Percentiles rank a stretch among this genome's conserved stretches.
Conservation (phyloP, 2,888 invertebrate genomes). For the Phragmatobia fuliginosa region DNA sequence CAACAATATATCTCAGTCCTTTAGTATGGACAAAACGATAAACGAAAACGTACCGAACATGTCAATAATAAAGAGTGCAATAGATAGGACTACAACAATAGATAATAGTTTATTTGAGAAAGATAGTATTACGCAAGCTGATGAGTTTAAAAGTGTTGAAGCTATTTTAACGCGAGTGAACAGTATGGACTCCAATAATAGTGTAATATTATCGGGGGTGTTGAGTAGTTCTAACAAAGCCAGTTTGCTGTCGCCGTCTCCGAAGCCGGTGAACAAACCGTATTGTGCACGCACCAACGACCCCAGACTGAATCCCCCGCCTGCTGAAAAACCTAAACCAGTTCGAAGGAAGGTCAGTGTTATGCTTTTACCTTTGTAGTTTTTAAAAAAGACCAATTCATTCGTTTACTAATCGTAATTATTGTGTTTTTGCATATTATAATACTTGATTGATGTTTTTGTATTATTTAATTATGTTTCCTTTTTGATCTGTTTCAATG, state of each 20-base stretch:
- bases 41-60: constrained; percentile 80
- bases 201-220: constrained; percentile 82
- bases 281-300: constrained; percentile 67
- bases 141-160: constrained; percentile 81
- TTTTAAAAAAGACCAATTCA: not conserved
- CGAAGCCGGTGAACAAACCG: constrained; percentile 60
- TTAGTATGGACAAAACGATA: constrained; percentile 66
- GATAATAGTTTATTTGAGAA: constrained; percentile 79
- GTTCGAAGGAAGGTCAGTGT: constrained; percentile 84
- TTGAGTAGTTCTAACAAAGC: constrained; percentile 68
- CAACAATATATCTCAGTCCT: constrained; percentile 74
- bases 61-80: constrained; percentile 83
- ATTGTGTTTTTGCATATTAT: too few species aligned
- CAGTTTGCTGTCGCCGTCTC: constrained; percentile 54
- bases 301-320: constrained; percentile 81
- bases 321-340: constrained; percentile 81
- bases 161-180: constrained; percentile 83
- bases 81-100: constrained; percentile 83
- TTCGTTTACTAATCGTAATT: not conserved
- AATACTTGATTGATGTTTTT: too few species aligned
- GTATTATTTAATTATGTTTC: too few species aligned
- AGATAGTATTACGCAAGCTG: constrained; percentile 73
- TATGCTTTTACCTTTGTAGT: not conserved
- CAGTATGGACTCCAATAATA: constrained; percentile 84
- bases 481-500: too few species aligned